Base-by-base conservation (phyloP, 2,797 vertebrate species). In the Pseudochromis fuscus region DNA sequence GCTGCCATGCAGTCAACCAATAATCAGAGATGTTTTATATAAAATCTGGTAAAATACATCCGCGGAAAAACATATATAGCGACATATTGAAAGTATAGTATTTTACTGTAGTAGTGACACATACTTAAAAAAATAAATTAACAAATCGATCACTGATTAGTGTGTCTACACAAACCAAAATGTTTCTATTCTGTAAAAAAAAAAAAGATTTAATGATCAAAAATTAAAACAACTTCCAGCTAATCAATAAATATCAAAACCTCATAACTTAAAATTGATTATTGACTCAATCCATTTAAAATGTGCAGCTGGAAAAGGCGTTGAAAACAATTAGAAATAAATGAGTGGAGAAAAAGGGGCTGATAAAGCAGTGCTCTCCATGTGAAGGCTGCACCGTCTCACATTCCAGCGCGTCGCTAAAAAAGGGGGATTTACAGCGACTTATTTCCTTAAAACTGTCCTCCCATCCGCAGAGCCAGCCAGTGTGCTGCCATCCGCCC, bases 361-460 rank as follows among this genome's bases (percentile, higher is more conserved):
- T 33, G 44, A 30, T 56, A 40, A 72, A 84, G 57, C 69, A 46
- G 72, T 50, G 72, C 75, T 72, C 28, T 84, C 44, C 75, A 35
- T 67, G 68, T 78, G 80, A 53, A 86, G 67, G 81, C 86, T 84
- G 75, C 60, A 73, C 71, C 81, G 52, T 83, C 81, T 90, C 85
- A 90, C 90, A 87, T 92, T 92, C 83, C 86, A 84, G 84, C 78
- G 88, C 87, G 82, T 88, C 84, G 77, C 86, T 65, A 79, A 86
- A 86, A 89, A 83, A 50, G 67, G 82, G 72, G 91, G 91, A 91
- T 92, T 92, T 92, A 83, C 79, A 67, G 83, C 75, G 90, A 87
- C 83, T 91, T 93, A 91, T 93, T 91, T 90, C 79, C 86, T 91
- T 93, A 84, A 94, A 93, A 92, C 76, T 91, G 84, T 91, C 89